Conservation (phyloP, 2,797 vertebrate species). For the Falco naumanni region DNA sequence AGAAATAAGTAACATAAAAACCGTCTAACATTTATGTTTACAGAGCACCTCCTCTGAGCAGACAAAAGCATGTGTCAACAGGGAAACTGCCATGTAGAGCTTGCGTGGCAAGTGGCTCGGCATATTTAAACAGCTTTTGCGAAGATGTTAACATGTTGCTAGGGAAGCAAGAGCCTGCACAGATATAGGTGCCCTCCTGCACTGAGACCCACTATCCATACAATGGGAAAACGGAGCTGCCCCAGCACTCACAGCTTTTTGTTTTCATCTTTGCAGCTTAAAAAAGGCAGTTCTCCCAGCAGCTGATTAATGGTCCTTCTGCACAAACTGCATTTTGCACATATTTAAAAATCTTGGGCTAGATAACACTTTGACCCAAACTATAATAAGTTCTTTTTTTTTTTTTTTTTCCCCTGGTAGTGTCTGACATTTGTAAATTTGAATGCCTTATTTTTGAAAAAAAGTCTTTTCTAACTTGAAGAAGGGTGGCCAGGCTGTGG, state of each 20-base stretch:
- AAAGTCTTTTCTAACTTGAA: background rate
- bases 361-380: conserved; percentile 51
- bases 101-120: background rate
- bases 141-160: conserved; percentile 12
- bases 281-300: background rate
- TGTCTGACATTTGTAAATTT: background rate
- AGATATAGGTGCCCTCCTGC: conserved; percentile 3
- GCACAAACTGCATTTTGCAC: conserved; percentile 20
- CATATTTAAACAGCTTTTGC: background rate
- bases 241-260: background rate
- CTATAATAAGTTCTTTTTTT: background rate
- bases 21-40: background rate
- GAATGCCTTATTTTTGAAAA: background rate
- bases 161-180: background rate
- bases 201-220: fast-evolving
- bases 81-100: background rate
- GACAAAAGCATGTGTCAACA: conserved; percentile 58
- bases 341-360: conserved; percentile 54
- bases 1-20: conserved; percentile 14
- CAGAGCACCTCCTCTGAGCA: conserved; percentile 25
- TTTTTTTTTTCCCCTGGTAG: background rate
- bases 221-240: background rate
- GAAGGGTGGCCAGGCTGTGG: background rate
- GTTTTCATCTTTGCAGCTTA: background rate
- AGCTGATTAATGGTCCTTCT: conserved; percentile 2